Evolutionary conservation across 2,797 vertebrate species (phyloP).

Genomic region (Triplophysa yarkandensis): DNA sequence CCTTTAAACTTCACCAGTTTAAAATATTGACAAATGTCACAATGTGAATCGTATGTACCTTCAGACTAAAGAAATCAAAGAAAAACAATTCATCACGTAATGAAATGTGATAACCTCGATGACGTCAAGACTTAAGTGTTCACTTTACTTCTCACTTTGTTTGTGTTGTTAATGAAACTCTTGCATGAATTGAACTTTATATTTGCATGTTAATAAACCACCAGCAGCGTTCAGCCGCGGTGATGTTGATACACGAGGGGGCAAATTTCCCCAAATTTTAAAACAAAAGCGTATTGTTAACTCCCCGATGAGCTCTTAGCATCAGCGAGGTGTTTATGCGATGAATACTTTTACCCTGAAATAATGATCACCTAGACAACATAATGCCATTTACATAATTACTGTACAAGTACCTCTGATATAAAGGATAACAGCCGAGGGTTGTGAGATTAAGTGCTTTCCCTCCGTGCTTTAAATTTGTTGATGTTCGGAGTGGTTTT

Average conservation of each 20-base stretch:
- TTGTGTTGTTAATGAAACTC: neutral
- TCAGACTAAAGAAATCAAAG: no score
- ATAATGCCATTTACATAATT: conserved; percentile 29
- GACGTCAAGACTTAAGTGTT: no score
- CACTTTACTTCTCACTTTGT: neutral
- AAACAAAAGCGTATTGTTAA: neutral
- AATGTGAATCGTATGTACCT: no score
- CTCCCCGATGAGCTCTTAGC: conserved; percentile 13
- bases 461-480: conserved; percentile 7
- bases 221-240: neutral
- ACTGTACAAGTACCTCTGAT: neutral
- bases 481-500: neutral
- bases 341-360: conserved; percentile 12
- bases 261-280: neutral
- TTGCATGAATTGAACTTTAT: neutral
- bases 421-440: neutral
- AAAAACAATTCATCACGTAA: no score
- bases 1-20: no score
- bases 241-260: neutral
- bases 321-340: neutral
- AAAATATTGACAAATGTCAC: no score
- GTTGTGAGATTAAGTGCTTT: neutral
- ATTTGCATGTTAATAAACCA: neutral
- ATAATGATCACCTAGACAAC: conserved; percentile 35
- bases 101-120: no score